phyloP scores from a whole-genome alignment of 2,113 vertebrate species.

The Abramis brama region DNA sequence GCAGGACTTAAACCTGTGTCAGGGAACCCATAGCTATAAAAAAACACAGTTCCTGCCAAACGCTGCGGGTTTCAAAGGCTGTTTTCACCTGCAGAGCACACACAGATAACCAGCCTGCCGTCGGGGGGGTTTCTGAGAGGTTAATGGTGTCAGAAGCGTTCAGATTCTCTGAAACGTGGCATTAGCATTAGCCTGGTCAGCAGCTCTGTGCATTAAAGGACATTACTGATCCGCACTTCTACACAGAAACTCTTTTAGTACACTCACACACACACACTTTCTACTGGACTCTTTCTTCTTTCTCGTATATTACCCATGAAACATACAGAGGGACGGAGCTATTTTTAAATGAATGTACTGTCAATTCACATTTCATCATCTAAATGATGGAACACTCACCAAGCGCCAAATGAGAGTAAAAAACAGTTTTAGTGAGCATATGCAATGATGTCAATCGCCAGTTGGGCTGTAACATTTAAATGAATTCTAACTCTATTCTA shows the following conservation, averaged over 20 bases:
- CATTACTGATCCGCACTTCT: constrained; percentile 12
- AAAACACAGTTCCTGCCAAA: neutral
- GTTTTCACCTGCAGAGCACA: neutral
- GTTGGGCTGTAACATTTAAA: no score
- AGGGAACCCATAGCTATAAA: neutral
- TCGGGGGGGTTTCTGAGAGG: neutral
- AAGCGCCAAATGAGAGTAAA: no score
- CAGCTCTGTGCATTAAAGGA: constrained; percentile 20
- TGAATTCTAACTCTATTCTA: no score
- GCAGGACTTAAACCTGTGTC: constrained; percentile 1
- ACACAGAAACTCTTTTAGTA: neutral
- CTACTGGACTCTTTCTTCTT: neutral
- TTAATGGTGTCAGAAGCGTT: constrained; percentile 23
- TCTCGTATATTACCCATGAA: neutral
- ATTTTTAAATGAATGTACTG: constrained; percentile 14
- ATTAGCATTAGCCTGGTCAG: constrained; percentile 19
- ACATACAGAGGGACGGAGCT: neutral
- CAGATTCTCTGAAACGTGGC: neutral
- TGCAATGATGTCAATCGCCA: no score
- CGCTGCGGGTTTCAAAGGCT: neutral
- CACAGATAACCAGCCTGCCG: neutral
- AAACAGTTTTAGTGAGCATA: no score
- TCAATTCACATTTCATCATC: neutral
- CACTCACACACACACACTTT: neutral
- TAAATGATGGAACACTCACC: neutral